phyloP scores from a whole-genome alignment of 2,797 vertebrate species.

The Cynopterus sphinx region DNA sequence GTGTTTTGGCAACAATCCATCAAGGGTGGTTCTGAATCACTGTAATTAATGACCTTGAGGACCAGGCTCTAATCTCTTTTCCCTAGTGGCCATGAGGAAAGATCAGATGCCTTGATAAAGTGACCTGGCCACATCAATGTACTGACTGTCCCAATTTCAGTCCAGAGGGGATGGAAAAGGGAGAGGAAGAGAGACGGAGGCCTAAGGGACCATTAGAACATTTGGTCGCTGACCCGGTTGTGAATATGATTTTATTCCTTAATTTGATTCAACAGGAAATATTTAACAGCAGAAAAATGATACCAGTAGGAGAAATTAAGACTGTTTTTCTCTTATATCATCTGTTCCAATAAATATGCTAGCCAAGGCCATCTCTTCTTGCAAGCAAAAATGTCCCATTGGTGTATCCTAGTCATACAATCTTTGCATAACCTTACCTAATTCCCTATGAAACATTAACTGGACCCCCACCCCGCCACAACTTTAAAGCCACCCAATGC shows the following conservation, averaged over 20 bases:
- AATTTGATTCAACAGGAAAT: neutral
- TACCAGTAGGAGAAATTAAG: neutral
- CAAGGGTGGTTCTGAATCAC: neutral
- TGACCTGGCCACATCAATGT: neutral
- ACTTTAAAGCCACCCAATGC: neutral
- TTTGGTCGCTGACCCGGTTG: neutral
- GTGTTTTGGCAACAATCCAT: neutral
- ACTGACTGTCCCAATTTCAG: neutral
- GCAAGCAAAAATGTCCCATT: neutral
- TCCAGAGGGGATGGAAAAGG: neutral
- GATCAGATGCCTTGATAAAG: neutral
- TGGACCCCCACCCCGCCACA: neutral
- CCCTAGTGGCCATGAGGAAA: neutral
- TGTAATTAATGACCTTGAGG: neutral
- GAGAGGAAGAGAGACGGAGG: neutral
- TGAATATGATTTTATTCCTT: slow-evolving; percentile 39
- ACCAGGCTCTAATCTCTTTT: neutral
- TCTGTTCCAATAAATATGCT: neutral
- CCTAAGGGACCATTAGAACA: neutral
- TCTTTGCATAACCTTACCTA: neutral
- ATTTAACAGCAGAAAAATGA: neutral
- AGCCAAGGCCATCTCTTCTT: neutral
- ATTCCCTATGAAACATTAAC: neutral
- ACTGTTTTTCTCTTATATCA: neutral
- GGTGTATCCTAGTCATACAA: neutral